Evolutionary conservation across 2,113 vertebrate genomes (phyloP), one percentile per base, ranked within the genome.

Genomic region (Ciconia boyciana): DNA sequence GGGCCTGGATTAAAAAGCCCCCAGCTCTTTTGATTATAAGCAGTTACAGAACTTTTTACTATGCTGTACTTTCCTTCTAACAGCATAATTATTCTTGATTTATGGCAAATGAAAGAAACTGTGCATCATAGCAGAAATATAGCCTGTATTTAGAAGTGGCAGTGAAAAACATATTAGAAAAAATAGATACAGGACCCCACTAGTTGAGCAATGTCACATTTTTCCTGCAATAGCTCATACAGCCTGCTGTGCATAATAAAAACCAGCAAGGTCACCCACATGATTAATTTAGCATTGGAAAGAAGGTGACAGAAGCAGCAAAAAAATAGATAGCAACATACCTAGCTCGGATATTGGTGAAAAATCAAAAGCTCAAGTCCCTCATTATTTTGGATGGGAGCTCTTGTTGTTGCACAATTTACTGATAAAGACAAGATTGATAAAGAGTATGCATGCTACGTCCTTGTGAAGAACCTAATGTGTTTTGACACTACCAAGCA

Each of bases 201-300:
- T 51, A 91, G 70, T 60, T 93, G 31, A 94, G 43, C 78, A 77
- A 91, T 93, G 75, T 86, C 89, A 93, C 44, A 69, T 74, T 96
- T 89, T 44, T 52, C 68, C 65, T 86, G 71, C 84, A 89, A 70
- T 71, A 91, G 78, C 71, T 93, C 39, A 34, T 55, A 54, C 14
- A 91, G 55, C 94, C 84, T 86, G 78, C 96, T 83, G 75, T 6
- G 70, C 1, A 5, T 86, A 93, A 91, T 93, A 85, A 96, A 94
- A 97, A 43, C 10, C 58, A 90, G 70, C 91, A 93, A 95, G 93
- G 93, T 95, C 89, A 95, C 78, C 89, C 66, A 75, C 43, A 64
- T 88, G 96, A 93, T 96, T 97, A 95, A 93, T 94, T 95, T 86
- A 83, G 64, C 4, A 3, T 39, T 79, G 19, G 62, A 87, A 95